Base-by-base conservation (phyloP, 35 echinoderm and acorn worm species). In the Ophioderma brevispina region DNA sequence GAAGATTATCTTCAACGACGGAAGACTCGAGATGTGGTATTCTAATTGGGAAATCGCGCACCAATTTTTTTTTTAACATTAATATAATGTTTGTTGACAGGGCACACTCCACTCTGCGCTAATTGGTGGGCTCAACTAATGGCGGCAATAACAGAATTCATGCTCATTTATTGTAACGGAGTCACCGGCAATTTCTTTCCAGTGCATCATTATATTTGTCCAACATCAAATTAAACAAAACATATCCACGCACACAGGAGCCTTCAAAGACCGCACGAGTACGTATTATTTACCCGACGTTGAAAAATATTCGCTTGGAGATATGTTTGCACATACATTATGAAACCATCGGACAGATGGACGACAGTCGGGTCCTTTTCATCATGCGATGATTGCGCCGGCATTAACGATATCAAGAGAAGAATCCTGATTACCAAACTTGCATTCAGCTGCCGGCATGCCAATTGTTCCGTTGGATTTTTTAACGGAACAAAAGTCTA, bases 111-210 rank as follows among this genome's bases (percentile, higher is more conserved):
- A n/a, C n/a, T 70, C 59, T 4, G 59, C 59, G 32, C 32, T 76
- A 1, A 87, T 87, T 28, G n/a, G 75, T 55, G 36, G 64, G 84
- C 0, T 34, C 56, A 76, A 87, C 84, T 35, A 63, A 63, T 11
- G 33, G 84, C 50, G 84, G 84, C 15, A 87, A 87, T n/a, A 38
- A 87, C 84, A 50, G 84, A 87, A 42, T 87, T 76, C 33, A 35
- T 76, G 31, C 76, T 87, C 36, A 87, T 76, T 41, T 87, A 40
- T 39, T 87, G 36, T n/a, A 70, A 76, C 75, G 28, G 39, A 43
- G 56, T 13, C 56, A 84, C 25, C 39, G n/a, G 49, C 19, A 11
- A 30, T 18, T 87, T 75, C 76, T 87, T n/a, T 87, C 39, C 33
- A 87, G 36, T 32, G 76, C 64, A 87, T 87, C 5, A 37, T 87